These are phyloP conservation scores for Rotaria socialis DNA, from an alignment of 2,888 invertebrate species.

Conservation along the genomic window DNA sequence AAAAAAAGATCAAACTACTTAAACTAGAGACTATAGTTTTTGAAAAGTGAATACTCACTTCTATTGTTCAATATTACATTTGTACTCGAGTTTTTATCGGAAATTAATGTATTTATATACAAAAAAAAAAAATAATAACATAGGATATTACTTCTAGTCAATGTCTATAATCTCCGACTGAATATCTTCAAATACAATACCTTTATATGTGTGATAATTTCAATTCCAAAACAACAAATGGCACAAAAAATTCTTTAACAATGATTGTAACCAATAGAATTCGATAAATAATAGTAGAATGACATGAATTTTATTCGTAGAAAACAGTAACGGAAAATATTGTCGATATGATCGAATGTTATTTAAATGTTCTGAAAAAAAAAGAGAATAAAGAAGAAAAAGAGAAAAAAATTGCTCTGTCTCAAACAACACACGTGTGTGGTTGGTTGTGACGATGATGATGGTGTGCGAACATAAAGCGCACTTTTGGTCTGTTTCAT, in stretches of 20 bases:
- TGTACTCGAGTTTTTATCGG: neutral
- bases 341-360: neutral
- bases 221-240: neutral
- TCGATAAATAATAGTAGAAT: neutral
- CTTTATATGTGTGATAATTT: neutral
- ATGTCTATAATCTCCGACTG: neutral
- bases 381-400: constrained; percentile 14
- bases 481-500: constrained; percentile 17
- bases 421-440: constrained; percentile 19
- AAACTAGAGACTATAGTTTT: too few species aligned
- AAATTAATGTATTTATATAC: neutral
- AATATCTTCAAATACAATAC: neutral
- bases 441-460: neutral
- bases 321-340: neutral
- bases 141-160: neutral
- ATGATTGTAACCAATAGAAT: neutral
- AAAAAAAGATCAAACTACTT: neutral
- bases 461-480: constrained; percentile 10
- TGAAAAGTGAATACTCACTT: too few species aligned
- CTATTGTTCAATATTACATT: neutral
- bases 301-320: neutral
- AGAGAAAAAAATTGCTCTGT: neutral
- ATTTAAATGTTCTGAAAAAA: constrained; percentile 28
- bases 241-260: neutral
- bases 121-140: neutral